Percentiles rank a stretch among this genome's conserved stretches.
phyloP scores from a whole-genome alignment of 2,113 vertebrate genomes.

The Typhlomys cinereus region DNA sequence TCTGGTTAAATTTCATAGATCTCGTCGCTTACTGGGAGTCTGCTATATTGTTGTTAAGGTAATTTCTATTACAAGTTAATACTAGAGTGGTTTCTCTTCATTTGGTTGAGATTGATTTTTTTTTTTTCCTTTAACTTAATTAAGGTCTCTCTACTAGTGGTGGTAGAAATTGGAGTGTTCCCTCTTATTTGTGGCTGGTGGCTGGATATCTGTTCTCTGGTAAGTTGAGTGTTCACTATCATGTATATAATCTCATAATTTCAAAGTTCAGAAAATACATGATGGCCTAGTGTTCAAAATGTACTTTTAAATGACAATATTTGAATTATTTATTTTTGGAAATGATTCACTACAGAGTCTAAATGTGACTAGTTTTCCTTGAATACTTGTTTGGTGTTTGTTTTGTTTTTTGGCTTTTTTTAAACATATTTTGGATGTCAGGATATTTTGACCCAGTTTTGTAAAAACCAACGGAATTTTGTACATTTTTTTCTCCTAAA shows the following conservation, averaged over 20 bases:
- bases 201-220: constrained; percentile 98
- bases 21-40: constrained; percentile 93
- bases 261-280: neutral
- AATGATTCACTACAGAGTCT: neutral
- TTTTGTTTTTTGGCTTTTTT: neutral
- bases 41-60: constrained; percentile 99
- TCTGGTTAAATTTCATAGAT: constrained; percentile 94
- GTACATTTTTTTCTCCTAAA: neutral
- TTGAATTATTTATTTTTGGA: constrained; percentile 16
- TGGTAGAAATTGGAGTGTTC: constrained; percentile 98
- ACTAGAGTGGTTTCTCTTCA: neutral
- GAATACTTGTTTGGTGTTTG: constrained; percentile 4
- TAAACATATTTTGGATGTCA: neutral
- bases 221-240: constrained; percentile 79
- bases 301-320: constrained; percentile 43
- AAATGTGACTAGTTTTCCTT: constrained; percentile 19
- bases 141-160: constrained; percentile 96
- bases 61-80: constrained; percentile 65
- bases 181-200: constrained; percentile 99
- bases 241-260: neutral
- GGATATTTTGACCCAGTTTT: constrained; percentile 4
- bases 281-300: constrained; percentile 16
- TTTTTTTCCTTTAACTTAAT: constrained; percentile 36
- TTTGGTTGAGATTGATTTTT: neutral
- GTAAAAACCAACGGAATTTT: constrained; percentile 25